Evolutionary conservation across 2,113 vertebrate species (phyloP), one percentile per base, ranked within the genome.

Genomic region (Phaethornis superciliosus): DNA sequence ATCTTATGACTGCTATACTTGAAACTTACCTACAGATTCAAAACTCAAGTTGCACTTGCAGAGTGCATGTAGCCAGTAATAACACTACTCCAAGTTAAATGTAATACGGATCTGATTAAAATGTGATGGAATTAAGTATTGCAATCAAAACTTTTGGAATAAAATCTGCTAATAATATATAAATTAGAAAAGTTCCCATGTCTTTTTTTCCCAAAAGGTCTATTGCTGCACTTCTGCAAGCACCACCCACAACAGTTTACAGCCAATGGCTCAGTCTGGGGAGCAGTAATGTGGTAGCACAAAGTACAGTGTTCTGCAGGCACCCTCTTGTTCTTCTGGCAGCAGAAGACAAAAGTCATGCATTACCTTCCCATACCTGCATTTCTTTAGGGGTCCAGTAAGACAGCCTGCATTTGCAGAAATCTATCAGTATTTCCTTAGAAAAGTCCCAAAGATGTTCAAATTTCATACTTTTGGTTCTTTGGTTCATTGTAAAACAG

Each of bases 281-380:
- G 33, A 90, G 47, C 30, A 20, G 27, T 30, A 44, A 40, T 37
- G 32, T 52, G 59, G 46, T 42, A 68, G 47, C 64, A 27, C 44
- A 32, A 77, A 49, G 19, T 35, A 20, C 42, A 44, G 42, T 78
- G 18, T 65, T 65, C 54, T 1, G 5, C 35, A 71, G 13, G 49
- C 30, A 32, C 13, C 7, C 2, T 78, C 47, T 74, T 62, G 24
- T 21, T 28, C 27, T 52, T 60, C 28, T 59, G 63, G 15, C 33
- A 82, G 62, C 28, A 55, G 28, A 79, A 44, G 10, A 20, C 46
- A 64, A 86, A 74, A 27, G 12, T 28, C 71, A 0, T 14, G 16
- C 1, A 0, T 28, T 46, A 15, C 16, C 4, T 65, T 60, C 19
- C 17, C 1, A 0, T 37, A 19, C 17, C 11, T 59, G 55, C 2